A percentile compares a stretch with the other conserved stretches of the same genome.
phyloP scores from a whole-genome alignment of 1,140 invertebrate genomes.

The Anoplophora glabripennis region DNA sequence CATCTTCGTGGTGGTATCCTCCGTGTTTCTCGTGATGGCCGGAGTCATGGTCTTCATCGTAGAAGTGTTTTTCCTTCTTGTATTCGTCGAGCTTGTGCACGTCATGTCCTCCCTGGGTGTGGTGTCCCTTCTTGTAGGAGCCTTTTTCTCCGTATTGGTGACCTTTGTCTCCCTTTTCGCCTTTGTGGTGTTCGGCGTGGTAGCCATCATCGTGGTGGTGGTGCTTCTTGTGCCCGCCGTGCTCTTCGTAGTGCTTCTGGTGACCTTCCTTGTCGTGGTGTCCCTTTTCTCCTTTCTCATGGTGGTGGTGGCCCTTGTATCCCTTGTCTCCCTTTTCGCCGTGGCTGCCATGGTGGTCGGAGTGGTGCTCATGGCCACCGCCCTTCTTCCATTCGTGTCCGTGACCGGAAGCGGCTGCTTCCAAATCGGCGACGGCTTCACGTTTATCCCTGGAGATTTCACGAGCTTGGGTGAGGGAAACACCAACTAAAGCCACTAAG shows the following conservation, averaged over 20 bases:
- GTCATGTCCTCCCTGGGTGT: conserved; percentile 64
- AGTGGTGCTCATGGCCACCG: conserved; percentile 57
- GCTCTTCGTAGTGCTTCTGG: conserved; percentile 61
- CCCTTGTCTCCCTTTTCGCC: conserved; percentile 59
- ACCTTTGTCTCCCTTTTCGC: conserved; percentile 64
- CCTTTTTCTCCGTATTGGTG: conserved; percentile 61
- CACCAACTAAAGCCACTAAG: conserved; percentile 33
- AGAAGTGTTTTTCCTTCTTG: conserved; percentile 70
- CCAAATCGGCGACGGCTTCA: conserved; percentile 35
- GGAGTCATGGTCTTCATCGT: conserved; percentile 62
- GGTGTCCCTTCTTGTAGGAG: conserved; percentile 62
- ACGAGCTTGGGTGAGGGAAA: conserved; percentile 36
- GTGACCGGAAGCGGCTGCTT: conserved; percentile 35
- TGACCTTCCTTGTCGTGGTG: conserved; percentile 66
- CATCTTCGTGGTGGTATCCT: conserved; percentile 58
- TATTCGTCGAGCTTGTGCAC: conserved; percentile 69
- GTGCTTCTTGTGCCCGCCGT: conserved; percentile 63
- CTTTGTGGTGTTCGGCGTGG: conserved; percentile 65
- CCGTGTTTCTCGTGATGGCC: conserved; percentile 63
- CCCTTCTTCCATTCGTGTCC: conserved; percentile 52
- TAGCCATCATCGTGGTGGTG: conserved; percentile 67
- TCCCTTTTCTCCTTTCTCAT: conserved; percentile 65
- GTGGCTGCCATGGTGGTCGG: conserved; percentile 56
- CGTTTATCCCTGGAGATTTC: conserved; percentile 41
- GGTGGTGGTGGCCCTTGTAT: conserved; percentile 58